Evolutionary conservation across 1,140 invertebrate species (phyloP), one percentile per base, ranked within the genome.

Genomic region (Schlechtendalia chinensis): DNA sequence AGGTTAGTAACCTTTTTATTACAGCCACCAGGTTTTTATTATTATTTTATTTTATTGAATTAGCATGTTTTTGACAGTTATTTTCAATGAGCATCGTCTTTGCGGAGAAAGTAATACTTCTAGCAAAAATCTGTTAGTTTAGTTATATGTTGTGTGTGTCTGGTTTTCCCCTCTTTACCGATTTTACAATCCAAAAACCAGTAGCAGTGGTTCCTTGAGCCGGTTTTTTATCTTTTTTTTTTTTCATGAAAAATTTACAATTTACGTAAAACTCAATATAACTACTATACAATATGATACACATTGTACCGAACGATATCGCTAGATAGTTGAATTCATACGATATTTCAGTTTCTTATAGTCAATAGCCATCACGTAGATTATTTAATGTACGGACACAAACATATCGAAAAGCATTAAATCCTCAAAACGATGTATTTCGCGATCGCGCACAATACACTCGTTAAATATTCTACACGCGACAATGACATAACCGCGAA

Each of bases 51-150:
- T 39, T 45, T 32, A 47, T 29, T 47, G 61, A 79, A 79, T 79
- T 63, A 79, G 75, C 56, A 79, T 79, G 58, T 79, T 61, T 79
- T 79, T 79, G 75, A 63, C 75, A 61, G 75, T 19, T 79, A 59
- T 50, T 79, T 59, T 59, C 58, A 27, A 27, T 63, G 75, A 59
- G 19, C 32, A 61, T 63, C 58, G 56, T 63, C 32, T 79, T 61
- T 47, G 75, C 75, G 17, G 75, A 79, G 75, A 79, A 79, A 79
- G 75, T 79, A 79, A 79, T 79, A 63, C 22, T 79, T 63, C 29
- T 61, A 63, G 58, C 75, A 79, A 79, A 79, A 79, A 63, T 61
- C 58, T 79, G 45, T 79, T 79, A 45, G 74, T 27, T 79, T 79
- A 45, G 74, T 27, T 72, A 72, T 29, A 72, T 72, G 69, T 50